A percentile compares a stretch with the other conserved stretches of the same genome.
These are phyloP conservation scores for Sternarchorhynchus goeldii DNA, from an alignment of 2,797 vertebrate species.

Conservation along the genomic window DNA sequence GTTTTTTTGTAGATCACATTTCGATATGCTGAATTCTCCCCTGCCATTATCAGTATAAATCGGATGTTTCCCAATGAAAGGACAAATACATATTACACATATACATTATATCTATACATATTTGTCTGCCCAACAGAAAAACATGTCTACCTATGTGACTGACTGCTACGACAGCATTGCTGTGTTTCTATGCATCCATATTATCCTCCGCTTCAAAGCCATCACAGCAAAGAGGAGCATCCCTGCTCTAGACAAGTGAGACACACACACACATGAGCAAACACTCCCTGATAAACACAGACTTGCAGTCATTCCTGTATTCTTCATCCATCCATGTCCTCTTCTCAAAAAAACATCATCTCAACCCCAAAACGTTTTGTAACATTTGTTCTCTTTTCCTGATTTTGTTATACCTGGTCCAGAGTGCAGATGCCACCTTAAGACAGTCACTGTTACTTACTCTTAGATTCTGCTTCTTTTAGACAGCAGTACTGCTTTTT, in stretches of 20 bases:
- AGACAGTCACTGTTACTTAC: no score
- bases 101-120: neutral
- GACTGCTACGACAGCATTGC: constrained; percentile 95
- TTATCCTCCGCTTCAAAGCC: constrained; percentile 86
- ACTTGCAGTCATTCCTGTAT: no score
- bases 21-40: constrained; percentile 91
- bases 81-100: neutral
- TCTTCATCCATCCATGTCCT: no score
- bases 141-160: constrained; percentile 84
- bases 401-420: no score
- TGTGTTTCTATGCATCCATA: constrained; percentile 91
- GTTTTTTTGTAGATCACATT: constrained; percentile 82
- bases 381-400: no score
- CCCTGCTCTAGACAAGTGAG: constrained; percentile 88
- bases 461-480: no score
- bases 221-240: constrained; percentile 86
- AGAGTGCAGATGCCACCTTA: no score
- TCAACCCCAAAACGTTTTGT: no score
- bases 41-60: constrained; percentile 93
- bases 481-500: no score
- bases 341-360: no score
- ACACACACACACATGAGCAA: constrained; percentile 15
- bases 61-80: constrained; percentile 90
- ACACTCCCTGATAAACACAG: neutral
- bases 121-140: constrained; percentile 75